Evolutionary conservation across 1,140 invertebrate genomes (phyloP).

Genomic region (Leucophenga varia): DNA sequence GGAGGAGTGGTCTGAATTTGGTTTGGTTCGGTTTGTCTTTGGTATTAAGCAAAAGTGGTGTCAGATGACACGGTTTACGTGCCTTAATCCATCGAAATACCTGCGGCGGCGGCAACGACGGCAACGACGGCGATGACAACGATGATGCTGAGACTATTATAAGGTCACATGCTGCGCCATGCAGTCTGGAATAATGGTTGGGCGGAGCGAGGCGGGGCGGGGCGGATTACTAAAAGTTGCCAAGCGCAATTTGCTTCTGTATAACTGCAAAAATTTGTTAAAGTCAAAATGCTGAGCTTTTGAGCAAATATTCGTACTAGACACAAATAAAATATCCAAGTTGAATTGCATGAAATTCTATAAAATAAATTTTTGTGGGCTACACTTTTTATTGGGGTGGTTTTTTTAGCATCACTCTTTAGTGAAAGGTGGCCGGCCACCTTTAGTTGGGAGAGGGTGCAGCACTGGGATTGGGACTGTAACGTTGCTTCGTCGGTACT

Average conservation of each 20-base stretch:
- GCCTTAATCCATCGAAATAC: slow-evolving; percentile 51
- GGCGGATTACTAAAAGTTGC: not conserved
- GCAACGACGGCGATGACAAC: too few relatives aligned
- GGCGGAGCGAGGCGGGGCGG: not conserved
- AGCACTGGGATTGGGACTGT: slow-evolving; percentile 4
- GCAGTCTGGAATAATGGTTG: not conserved
- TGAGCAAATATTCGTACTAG: slow-evolving; percentile 21
- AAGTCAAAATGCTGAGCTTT: slow-evolving; percentile 54
- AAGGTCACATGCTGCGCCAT: slow-evolving; percentile 40
- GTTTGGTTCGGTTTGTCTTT: not conserved
- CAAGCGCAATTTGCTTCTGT: slow-evolving; percentile 27
- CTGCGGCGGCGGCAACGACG: slow-evolving; percentile 37
- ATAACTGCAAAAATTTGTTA: slow-evolving; percentile 54
- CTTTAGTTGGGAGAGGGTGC: too few relatives aligned
- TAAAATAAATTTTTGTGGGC: too few relatives aligned
- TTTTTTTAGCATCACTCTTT: slow-evolving; percentile 1
- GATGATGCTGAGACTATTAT: slow-evolving; percentile 25
- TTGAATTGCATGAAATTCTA: too few relatives aligned
- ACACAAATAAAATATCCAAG: too few relatives aligned
- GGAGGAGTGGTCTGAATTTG: not conserved
- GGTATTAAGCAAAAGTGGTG: slow-evolving; percentile 31
- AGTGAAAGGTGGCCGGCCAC: slow-evolving; percentile 24
- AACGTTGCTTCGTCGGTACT: slow-evolving; percentile 4
- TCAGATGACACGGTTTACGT: slow-evolving; percentile 50
- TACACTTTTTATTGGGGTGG: too few relatives aligned